A percentile compares a stretch with the other conserved stretches of the same genome.
Evolutionary conservation across 2,888 invertebrate genomes (phyloP).

Genomic region (Amphipyra berbera): DNA sequence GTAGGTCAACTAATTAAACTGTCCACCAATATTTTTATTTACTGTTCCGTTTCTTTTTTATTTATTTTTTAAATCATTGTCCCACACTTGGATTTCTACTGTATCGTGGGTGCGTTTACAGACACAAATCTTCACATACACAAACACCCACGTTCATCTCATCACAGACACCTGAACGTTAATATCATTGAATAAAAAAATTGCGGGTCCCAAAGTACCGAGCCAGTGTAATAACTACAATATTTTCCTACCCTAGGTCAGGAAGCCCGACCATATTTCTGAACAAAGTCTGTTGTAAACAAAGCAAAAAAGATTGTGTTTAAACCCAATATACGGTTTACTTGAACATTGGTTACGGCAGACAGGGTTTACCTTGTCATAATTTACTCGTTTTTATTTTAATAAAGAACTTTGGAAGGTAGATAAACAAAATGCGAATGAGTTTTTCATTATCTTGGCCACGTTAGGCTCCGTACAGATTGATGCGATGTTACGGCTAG

Average conservation of each 20-base stretch:
- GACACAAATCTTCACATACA: too few relatives aligned
- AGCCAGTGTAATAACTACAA: constrained; percentile 21
- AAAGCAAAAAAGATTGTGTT: constrained; percentile 41
- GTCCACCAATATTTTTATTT: too few relatives aligned
- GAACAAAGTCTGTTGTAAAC: constrained; percentile 32
- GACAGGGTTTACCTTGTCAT: constrained; percentile 48
- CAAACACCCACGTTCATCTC: too few relatives aligned
- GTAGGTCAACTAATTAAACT: too few relatives aligned
- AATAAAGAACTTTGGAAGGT: constrained; percentile 37
- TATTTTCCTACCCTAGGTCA: constrained; percentile 21
- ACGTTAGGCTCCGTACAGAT: neutral
- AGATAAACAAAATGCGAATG: constrained; percentile 37
- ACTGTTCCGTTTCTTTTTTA: too few relatives aligned
- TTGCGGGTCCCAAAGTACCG: neutral
- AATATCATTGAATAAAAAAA: constrained; percentile 23
- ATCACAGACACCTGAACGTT: too few relatives aligned
- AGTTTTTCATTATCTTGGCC: constrained; percentile 21
- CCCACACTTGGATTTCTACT: too few relatives aligned
- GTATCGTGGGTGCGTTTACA: too few relatives aligned
- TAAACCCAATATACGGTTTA: constrained; percentile 51
- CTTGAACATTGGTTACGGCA: constrained; percentile 48
- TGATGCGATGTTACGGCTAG: too few relatives aligned
- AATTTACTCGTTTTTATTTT: constrained; percentile 53
- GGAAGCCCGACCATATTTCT: constrained; percentile 21
- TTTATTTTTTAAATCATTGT: too few relatives aligned